A percentile compares a stretch with the other conserved stretches of the same genome.
phyloP scores from a whole-genome alignment of 2,113 vertebrate genomes.

The Panthera uncia region DNA sequence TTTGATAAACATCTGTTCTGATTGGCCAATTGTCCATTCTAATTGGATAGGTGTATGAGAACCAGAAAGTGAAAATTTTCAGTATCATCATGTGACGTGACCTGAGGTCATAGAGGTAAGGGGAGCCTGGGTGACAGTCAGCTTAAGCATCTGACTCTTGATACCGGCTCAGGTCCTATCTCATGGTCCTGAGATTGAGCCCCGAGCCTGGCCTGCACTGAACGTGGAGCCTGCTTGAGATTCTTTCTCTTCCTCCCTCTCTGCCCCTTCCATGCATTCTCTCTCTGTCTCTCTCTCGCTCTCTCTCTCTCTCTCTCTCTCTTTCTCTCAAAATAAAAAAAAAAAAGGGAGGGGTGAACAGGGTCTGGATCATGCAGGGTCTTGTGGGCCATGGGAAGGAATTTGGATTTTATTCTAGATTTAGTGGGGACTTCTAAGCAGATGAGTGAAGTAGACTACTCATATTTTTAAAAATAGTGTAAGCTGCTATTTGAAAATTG shows the following conservation, averaged over 20 bases:
- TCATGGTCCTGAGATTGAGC: no score
- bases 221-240: no score
- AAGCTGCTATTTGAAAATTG: background rate
- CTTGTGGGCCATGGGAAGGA: background rate
- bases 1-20: background rate
- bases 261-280: no score
- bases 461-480: background rate
- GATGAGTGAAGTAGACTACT: background rate
- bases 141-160: no score
- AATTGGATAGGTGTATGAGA: background rate
- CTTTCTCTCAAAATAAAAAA: no score
- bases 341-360: no score
- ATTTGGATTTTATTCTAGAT: background rate
- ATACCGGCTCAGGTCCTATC: no score
- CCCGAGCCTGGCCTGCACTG: no score
- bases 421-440: background rate
- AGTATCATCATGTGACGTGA: background rate
- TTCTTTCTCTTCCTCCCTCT: no score
- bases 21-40: background rate
- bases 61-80: background rate
- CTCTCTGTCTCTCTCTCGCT: no score
- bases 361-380: background rate
- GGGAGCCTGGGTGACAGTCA: no score
- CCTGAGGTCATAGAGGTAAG: background rate
- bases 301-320: no score